A percentile compares a stretch with the other conserved stretches of the same genome.
These are phyloP conservation scores for Polylopha cassiicola DNA, from an alignment of 2,888 invertebrate genomes.

Conservation along the genomic window DNA sequence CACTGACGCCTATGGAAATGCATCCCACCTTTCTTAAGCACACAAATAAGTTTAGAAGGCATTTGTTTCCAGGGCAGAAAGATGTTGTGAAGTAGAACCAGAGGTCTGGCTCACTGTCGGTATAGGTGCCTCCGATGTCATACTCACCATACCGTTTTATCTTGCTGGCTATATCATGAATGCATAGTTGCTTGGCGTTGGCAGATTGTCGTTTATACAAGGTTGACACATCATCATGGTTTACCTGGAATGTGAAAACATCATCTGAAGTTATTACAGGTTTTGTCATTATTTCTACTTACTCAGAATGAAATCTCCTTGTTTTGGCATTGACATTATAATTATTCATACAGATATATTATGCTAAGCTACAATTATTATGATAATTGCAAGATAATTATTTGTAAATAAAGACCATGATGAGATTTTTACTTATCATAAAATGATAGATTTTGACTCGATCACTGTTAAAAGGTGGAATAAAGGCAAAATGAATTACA, in stretches of 20 bases:
- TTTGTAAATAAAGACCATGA: too few species aligned
- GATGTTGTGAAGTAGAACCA: constrained; percentile 59
- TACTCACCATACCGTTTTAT: constrained; percentile 37
- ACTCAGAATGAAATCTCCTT: too few species aligned
- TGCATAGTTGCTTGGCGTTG: constrained; percentile 42
- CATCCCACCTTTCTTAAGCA: constrained; percentile 43
- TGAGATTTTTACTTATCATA: too few species aligned
- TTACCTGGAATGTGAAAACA: constrained; percentile 37
- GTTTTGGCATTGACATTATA: too few species aligned
- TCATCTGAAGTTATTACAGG: too few species aligned
- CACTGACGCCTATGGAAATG: constrained; percentile 45
- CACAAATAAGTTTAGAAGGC: constrained; percentile 56
- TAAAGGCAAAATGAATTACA: too few species aligned
- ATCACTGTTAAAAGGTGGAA: too few species aligned
- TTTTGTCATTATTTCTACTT: too few species aligned
- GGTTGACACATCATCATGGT: constrained; percentile 35
- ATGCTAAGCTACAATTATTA: too few species aligned
- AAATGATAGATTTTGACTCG: too few species aligned
- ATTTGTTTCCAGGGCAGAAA: constrained; percentile 41
- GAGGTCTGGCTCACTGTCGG: constrained; percentile 41
- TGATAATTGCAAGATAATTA: background rate
- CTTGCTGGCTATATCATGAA: constrained; percentile 43
- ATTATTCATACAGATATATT: too few species aligned
- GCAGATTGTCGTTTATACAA: constrained; percentile 42
- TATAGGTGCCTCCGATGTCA: constrained; percentile 60